These are phyloP conservation scores for Morpho helenor DNA, from an alignment of 2,888 invertebrate genomes.

Conservation along the genomic window DNA sequence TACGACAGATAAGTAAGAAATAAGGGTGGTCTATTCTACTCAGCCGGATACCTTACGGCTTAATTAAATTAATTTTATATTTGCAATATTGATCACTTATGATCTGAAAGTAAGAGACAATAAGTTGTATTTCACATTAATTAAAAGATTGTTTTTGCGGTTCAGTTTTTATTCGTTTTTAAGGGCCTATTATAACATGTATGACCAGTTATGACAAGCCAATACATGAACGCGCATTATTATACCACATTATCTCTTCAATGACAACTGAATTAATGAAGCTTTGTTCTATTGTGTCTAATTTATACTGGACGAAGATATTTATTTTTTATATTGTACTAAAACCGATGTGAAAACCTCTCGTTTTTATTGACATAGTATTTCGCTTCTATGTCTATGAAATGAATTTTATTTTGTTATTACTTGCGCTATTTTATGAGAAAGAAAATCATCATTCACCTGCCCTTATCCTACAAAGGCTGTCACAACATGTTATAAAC, in stretches of 20 bases:
- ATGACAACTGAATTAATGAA: conserved; percentile 38
- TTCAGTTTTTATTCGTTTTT: not conserved
- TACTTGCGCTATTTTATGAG: no score
- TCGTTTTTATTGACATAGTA: conserved; percentile 8
- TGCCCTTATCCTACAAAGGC: no score
- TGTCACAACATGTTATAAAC: no score
- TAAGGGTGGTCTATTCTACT: no score
- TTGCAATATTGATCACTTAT: no score
- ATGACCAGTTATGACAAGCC: conserved; percentile 51
- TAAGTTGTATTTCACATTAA: conserved; percentile 1
- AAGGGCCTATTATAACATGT: conserved; percentile 30
- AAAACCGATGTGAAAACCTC: conserved; percentile 15
- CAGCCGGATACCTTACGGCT: no score
- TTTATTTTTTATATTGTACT: conserved; percentile 8
- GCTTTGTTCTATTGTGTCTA: conserved; percentile 36
- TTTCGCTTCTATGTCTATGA: not conserved
- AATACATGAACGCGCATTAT: conserved; percentile 49
- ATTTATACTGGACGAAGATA: conserved; percentile 20
- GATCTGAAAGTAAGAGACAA: not conserved
- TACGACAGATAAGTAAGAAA: no score
- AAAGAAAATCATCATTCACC: no score
- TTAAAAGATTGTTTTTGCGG: conserved; percentile 2
- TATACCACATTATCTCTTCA: conserved; percentile 38
- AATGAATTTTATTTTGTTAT: no score
- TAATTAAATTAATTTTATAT: no score